Base-by-base conservation (phyloP, 2,888 invertebrate genomes). In the Pandemis corylana region DNA sequence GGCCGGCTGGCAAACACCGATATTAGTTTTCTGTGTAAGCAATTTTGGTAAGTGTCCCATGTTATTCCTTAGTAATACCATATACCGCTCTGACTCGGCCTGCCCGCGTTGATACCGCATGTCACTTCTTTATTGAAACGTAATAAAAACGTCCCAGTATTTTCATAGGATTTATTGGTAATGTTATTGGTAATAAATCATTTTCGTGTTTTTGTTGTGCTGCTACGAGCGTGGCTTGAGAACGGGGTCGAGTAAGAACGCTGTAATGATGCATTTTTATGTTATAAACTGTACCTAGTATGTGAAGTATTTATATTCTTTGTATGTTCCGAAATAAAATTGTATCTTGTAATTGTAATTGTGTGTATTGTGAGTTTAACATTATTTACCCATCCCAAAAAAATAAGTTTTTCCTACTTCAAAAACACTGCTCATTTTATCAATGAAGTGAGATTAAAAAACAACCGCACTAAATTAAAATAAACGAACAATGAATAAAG, bases 1-100 rank as follows among this genome's bases (percentile, higher is more conserved):
- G 88, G 85, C 85, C 88, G 90, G 87, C 92, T 91, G 90, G 90
- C 90, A 92, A 92, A 92, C 92, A 93, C 89, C 90, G 93, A 93
- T 94, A 93, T 94, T 94, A 93, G 93, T 93, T 94, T 93, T 93
- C 93, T 92, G 87, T 92, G 90, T 90, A 92, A 94, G 93, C 93
- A 93, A 92, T 94, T 93, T 92, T 90, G 87, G 89, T 91, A 92
- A 93, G 92, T 93, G 93, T 93, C 91, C 89, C 88, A 85, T 85
- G 88, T 91, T 91, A 91, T 92, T 90, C 86, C 87, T 83, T 82
- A 86, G 88, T 89, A 90, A 92, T 90, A 87, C 59, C 59, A 59
- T 59, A 59, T 59, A 59, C 87, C 79, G 78, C 81, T 81, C 81
- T 81, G 79, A 82, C 85, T 83, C 81, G 83, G 80, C 80, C 75